Evolutionary conservation across 2,797 vertebrate genomes (phyloP).

Genomic region (Eulemur rubriventer): DNA sequence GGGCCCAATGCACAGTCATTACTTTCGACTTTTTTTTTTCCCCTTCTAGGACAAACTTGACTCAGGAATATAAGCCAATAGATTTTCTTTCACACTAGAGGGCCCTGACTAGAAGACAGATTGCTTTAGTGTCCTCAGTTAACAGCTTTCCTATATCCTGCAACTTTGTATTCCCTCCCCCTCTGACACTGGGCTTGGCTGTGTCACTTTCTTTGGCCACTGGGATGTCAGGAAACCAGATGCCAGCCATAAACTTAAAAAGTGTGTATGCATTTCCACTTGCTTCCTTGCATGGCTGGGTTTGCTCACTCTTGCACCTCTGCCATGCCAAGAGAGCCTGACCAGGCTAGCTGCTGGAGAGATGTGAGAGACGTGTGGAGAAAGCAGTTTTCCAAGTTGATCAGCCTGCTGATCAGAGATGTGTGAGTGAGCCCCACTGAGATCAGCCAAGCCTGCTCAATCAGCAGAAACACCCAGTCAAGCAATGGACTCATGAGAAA

Average conservation of each 20-base stretch:
- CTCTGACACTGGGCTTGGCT: neutral
- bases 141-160: slow-evolving; percentile 21
- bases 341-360: slow-evolving; percentile 20
- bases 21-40: neutral
- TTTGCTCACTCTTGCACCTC: neutral
- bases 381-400: slow-evolving; percentile 26
- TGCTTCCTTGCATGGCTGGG: slow-evolving; percentile 19
- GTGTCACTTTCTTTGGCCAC: slow-evolving; percentile 26
- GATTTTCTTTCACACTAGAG: slow-evolving; percentile 35
- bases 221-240: neutral
- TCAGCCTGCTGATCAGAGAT: neutral
- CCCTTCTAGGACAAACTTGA: neutral
- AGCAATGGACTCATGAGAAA: neutral
- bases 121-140: neutral
- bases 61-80: neutral
- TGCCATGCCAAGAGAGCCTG: neutral
- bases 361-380: neutral
- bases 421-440: neutral
- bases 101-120: slow-evolving; percentile 16
- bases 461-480: neutral
- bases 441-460: neutral
- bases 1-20: neutral
- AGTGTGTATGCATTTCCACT: neutral
- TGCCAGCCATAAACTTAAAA: neutral
- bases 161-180: neutral